A percentile compares a stretch with the other conserved stretches of the same genome.
phyloP scores from a whole-genome alignment of 2,888 invertebrate species.

The Euproctis similis region DNA sequence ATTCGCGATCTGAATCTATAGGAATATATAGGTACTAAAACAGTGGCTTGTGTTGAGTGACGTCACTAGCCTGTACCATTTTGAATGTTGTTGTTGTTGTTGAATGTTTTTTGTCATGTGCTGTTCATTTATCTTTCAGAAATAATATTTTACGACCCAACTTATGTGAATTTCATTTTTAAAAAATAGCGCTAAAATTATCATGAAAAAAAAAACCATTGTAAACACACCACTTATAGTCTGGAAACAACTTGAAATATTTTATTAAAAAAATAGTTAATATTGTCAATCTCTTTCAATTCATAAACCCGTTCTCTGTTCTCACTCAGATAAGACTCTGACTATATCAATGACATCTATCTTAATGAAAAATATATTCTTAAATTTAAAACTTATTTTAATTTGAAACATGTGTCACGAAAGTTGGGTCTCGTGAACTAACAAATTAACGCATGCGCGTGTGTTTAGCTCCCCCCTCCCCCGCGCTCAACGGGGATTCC shows the following conservation, averaged over 20 bases:
- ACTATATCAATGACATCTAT: too few relatives aligned
- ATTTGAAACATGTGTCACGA: too few relatives aligned
- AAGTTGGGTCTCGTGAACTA: conserved; percentile 4
- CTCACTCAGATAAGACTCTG: too few relatives aligned
- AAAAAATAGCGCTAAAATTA: too few relatives aligned
- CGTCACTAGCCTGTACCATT: conserved; percentile 5
- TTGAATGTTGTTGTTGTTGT: conserved; percentile 4
- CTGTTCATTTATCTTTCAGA: conserved; percentile 7
- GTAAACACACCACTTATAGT: too few relatives aligned
- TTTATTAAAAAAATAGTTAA: too few relatives aligned
- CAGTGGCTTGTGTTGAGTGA: conserved; percentile 5
- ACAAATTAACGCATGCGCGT: conserved; percentile 25
- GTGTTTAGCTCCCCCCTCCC: conserved; percentile 41
- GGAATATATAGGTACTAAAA: neutral
- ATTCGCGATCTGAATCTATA: neutral
- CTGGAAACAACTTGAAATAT: too few relatives aligned
- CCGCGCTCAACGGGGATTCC: conserved; percentile 36
- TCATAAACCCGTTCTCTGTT: too few relatives aligned
- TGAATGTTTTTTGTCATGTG: conserved; percentile 9
- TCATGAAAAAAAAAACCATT: too few relatives aligned
- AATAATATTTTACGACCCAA: conserved; percentile 3
- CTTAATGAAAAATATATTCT: too few relatives aligned
- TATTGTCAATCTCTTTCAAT: too few relatives aligned
- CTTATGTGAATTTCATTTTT: conserved; percentile 2
- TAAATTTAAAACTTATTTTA: too few relatives aligned